Base-by-base conservation (phyloP, 2,797 vertebrate species). In the Momotus momota region DNA sequence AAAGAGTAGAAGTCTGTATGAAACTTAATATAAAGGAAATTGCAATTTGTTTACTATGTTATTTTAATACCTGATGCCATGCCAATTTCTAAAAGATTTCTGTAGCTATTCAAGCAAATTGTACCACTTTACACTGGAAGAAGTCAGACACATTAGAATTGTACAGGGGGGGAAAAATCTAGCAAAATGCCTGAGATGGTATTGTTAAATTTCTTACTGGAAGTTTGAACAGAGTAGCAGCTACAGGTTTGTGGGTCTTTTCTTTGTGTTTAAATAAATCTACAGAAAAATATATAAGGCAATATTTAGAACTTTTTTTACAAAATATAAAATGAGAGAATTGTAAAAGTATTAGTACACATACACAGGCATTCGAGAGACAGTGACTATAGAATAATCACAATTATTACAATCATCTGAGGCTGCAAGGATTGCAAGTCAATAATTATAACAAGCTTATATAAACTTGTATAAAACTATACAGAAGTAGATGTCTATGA, bases 191-290 rank as follows among this genome's bases (percentile, higher is more conserved):
- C 61, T 87, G 95, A 96, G 64, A 41, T 14, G 88, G 5, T 62
- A 87, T 49, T 43, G 8, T 69, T 66, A 95, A 95, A 82, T 96
- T 96, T 93, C 91, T 80, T 96, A 96, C 94, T 98, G 96, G 97
- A 98, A 75, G 46, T 89, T 96, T 86, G 89, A 95, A 97, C 94
- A 97, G 97, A 94, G 96, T 51, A 97, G 88, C 96, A 97, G 83
- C 94, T 95, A 97, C 78, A 97, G 91, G 97, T 98, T 98, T 97
- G 88, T 96, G 92, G 35, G 35, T 31, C 67, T 95, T 93, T 94
- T 38, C 11, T 35, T 64, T 21, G 58, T 8, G 7, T 74, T 94
- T 98, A 97, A 98, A 98, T 91, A 71, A 97, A 98, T 95, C 81
- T 96, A 98, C 95, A 97, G 94, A 92, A 95, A 98, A 96, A 25